These are phyloP conservation scores for Brachyhypopomus gauderio DNA, from an alignment of 2,113 vertebrate genomes.

Conservation along the genomic window DNA sequence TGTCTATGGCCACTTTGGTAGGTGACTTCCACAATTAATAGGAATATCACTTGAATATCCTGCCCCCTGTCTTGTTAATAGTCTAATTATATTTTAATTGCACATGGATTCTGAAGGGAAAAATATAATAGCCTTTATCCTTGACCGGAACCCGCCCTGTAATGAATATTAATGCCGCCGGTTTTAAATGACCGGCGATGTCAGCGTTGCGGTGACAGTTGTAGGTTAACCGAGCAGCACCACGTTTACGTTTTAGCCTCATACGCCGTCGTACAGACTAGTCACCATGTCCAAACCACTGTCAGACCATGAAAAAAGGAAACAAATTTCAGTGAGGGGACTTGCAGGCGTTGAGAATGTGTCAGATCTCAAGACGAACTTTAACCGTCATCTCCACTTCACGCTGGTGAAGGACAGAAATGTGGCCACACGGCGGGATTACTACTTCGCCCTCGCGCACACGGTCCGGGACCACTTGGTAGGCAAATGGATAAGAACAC, in stretches of 20 bases:
- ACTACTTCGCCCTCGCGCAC: constrained; percentile 89
- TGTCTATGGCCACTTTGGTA: not conserved
- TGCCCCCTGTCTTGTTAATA: not conserved
- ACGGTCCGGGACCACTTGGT: constrained; percentile 88
- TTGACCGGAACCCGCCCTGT: constrained; percentile 60
- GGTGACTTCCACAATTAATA: not conserved
- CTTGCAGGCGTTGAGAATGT: constrained; percentile 90
- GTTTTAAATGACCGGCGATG: constrained; percentile 65
- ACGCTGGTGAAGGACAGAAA: constrained; percentile 91
- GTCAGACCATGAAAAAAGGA: constrained; percentile 82
- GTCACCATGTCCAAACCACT: constrained; percentile 83
- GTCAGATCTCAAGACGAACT: constrained; percentile 82
- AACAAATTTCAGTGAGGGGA: constrained; percentile 88
- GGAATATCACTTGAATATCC: no score
- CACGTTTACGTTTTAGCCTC: constrained; percentile 47
- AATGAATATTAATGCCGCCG: constrained; percentile 66
- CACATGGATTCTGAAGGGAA: not conserved
- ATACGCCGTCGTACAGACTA: constrained; percentile 42
- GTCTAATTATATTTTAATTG: not conserved
- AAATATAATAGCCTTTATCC: not conserved
- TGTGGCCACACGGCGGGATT: constrained; percentile 84
- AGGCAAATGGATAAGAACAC: constrained; percentile 90
- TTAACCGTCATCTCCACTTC: constrained; percentile 89
- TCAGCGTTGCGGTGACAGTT: constrained; percentile 47
- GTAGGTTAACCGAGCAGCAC: constrained; percentile 39